phyloP scores from a whole-genome alignment of 1,140 invertebrate genomes.

The Holcopasites calliopsidis region DNA sequence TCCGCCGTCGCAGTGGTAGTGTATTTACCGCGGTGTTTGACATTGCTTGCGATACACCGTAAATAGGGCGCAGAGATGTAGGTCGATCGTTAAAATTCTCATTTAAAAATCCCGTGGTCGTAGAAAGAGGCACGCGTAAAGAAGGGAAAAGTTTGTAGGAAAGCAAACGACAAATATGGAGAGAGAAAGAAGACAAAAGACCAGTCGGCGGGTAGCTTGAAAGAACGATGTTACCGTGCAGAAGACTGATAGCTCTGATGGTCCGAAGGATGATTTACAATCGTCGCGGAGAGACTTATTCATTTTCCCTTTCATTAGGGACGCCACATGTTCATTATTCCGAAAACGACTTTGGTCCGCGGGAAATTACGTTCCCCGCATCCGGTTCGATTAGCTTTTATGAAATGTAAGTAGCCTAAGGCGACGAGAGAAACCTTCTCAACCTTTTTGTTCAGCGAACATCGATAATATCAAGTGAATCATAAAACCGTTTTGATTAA shows the following conservation, averaged over 20 bases:
- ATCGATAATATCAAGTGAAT: too few relatives aligned
- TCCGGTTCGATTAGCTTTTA: constrained; percentile 33
- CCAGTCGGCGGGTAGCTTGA: background rate
- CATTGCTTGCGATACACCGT: constrained; percentile 63
- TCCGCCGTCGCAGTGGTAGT: constrained; percentile 4
- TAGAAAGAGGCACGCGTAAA: constrained; percentile 29
- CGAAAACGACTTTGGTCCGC: background rate
- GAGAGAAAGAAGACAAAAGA: constrained; percentile 3
- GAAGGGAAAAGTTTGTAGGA: constrained; percentile 41
- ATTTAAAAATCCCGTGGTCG: constrained; percentile 70
- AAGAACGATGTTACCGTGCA: constrained; percentile 35
- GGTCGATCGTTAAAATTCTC: constrained; percentile 77
- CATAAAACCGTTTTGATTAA: too few relatives aligned
- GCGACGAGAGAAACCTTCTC: background rate
- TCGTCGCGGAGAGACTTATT: constrained; percentile 46
- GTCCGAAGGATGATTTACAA: constrained; percentile 41
- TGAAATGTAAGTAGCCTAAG: background rate
- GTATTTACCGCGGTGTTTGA: constrained; percentile 65
- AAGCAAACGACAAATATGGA: constrained; percentile 48
- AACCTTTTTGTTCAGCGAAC: too few relatives aligned
- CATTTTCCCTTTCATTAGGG: constrained; percentile 50
- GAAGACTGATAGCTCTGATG: constrained; percentile 56
- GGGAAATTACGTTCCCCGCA: constrained; percentile 33
- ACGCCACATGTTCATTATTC: constrained; percentile 43
- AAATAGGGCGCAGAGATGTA: constrained; percentile 69